Conservation (phyloP, 2,797 vertebrate species). For the Hoplostethus mediterraneus region DNA sequence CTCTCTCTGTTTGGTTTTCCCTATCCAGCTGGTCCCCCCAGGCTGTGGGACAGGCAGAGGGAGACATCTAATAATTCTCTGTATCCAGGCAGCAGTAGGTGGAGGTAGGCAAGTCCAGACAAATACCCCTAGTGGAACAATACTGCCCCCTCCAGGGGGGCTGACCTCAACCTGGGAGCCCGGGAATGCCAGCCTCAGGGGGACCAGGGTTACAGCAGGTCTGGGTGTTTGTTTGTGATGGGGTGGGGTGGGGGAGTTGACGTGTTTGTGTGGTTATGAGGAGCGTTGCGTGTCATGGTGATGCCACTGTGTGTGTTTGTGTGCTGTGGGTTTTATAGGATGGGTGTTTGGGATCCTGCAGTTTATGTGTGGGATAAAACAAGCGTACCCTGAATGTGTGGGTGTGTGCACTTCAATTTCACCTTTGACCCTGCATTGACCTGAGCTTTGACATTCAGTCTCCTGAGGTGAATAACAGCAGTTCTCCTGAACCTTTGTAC, state of each 20-base stretch:
- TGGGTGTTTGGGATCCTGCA: not conserved
- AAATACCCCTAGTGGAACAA: slow-evolving; percentile 58
- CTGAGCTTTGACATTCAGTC: slow-evolving; percentile 38
- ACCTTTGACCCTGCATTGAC: slow-evolving; percentile 46
- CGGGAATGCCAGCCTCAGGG: slow-evolving; percentile 52
- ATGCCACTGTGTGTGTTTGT: no score
- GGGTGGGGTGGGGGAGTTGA: not conserved
- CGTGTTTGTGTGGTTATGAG: not conserved
- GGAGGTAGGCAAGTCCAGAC: slow-evolving; percentile 54
- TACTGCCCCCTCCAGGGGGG: slow-evolving; percentile 73
- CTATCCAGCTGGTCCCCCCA: not conserved
- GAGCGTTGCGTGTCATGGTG: no score
- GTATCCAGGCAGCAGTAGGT: slow-evolving; percentile 1
- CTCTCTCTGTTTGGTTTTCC: slow-evolving; percentile 5
- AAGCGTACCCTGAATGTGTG: not conserved
- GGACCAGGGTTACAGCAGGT: slow-evolving; percentile 25
- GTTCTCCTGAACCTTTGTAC: not conserved
- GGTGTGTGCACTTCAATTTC: slow-evolving; percentile 17
- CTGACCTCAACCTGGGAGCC: slow-evolving; percentile 61
- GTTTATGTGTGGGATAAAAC: not conserved
- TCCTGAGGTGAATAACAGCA: not conserved
- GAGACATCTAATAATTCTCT: not conserved
- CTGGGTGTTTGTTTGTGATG: not conserved
- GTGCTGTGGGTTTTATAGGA: no score
- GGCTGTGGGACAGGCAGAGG: slow-evolving; percentile 46